Percentiles rank a stretch among this genome's conserved stretches.
Conservation (phyloP, 2,888 invertebrate species). For the Belgica antarctica region DNA sequence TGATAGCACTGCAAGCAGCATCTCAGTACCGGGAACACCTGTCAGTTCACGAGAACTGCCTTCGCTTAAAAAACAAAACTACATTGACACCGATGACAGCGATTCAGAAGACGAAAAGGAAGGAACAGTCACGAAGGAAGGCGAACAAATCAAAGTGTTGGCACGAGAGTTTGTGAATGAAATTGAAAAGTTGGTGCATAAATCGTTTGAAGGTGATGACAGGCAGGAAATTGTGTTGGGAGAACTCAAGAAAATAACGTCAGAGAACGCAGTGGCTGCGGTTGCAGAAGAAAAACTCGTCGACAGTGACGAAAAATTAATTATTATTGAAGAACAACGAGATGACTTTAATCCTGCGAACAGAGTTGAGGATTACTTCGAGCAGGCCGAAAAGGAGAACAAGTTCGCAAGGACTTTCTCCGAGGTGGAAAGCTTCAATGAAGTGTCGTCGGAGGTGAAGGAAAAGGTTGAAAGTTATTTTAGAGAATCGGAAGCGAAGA, state of each 20-base stretch:
- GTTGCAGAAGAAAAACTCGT: no score
- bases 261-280: background rate
- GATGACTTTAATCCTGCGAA: background rate
- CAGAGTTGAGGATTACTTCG: conserved; percentile 28
- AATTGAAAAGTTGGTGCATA: conserved; percentile 27
- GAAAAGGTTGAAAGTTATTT: conserved; percentile 35
- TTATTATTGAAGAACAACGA: background rate
- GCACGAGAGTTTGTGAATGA: conserved; percentile 30
- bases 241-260: conserved; percentile 7
- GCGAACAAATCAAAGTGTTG: background rate
- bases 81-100: conserved; percentile 22
- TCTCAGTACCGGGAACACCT: conserved; percentile 44
- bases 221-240: conserved; percentile 13
- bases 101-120: conserved; percentile 10
- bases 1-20: background rate
- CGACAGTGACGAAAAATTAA: background rate
- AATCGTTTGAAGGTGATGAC: background rate
- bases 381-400: conserved; percentile 12
- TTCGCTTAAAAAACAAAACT: conserved; percentile 4
- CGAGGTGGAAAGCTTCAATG: conserved; percentile 34
- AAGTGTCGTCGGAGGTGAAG: background rate
- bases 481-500: conserved; percentile 27
- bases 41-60: conserved; percentile 32
- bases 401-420: conserved; percentile 29
- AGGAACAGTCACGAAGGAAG: background rate